A percentile compares a stretch with the other conserved stretches of the same genome.
Evolutionary conservation across 2,888 invertebrate species (phyloP).

Genomic region (Dendrolimus houi): DNA sequence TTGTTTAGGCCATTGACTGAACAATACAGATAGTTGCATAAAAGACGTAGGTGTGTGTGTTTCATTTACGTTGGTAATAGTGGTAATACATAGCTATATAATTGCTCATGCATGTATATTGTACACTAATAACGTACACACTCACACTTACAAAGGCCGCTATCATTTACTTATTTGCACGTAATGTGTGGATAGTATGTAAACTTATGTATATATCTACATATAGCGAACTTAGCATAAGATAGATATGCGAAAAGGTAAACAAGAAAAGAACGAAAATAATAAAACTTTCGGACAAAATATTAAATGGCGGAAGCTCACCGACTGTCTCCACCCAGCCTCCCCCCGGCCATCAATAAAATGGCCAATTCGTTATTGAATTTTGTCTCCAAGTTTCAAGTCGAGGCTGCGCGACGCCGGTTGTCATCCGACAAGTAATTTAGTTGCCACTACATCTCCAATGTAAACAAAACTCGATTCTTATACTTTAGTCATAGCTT

Average conservation of each 20-base stretch:
- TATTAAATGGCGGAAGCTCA: conserved; percentile 69
- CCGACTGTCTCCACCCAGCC: conserved; percentile 69
- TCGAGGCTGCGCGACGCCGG: conserved; percentile 70
- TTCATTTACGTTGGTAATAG: conserved; percentile 13
- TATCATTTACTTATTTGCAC: conserved; percentile 24
- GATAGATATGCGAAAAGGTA: conserved; percentile 32
- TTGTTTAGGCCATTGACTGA: conserved; percentile 24
- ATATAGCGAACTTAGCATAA: conserved; percentile 22
- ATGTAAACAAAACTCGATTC: conserved; percentile 61
- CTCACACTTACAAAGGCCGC: conserved; percentile 3
- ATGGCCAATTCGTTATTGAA: conserved; percentile 77
- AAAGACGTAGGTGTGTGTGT: conserved; percentile 10
- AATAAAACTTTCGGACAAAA: conserved; percentile 35
- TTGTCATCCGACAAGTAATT: conserved; percentile 59
- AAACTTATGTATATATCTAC: conserved; percentile 13
- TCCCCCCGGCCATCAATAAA: conserved; percentile 75
- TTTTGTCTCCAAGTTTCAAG: conserved; percentile 66
- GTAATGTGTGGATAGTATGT: conserved; percentile 12
- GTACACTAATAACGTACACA: conserved; percentile 7
- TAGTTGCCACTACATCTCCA: conserved; percentile 49
- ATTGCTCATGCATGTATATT: conserved; percentile 12
- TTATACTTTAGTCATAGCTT: conserved; percentile 38
- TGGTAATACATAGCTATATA: conserved; percentile 7
- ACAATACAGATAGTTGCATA: conserved; percentile 16
- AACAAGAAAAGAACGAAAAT: conserved; percentile 41